Evolutionary conservation across 2,888 invertebrate genomes (phyloP).

Genomic region (Abscondita cerata): DNA sequence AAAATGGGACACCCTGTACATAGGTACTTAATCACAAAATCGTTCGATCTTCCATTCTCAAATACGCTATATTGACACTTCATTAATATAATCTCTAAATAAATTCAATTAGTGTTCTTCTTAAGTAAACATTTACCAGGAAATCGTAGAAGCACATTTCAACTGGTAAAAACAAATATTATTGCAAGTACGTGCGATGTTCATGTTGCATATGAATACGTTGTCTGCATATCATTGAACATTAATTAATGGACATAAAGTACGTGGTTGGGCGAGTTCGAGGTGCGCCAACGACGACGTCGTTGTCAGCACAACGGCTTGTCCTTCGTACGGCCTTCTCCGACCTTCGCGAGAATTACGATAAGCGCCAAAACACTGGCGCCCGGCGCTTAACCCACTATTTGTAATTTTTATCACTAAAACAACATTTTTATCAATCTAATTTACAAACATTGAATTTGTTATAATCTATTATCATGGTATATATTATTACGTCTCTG

Average conservation of each 20-base stretch:
- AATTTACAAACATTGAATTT: neutral
- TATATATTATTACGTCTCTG: no score
- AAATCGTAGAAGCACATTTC: neutral
- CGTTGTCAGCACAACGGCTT: conserved; percentile 21
- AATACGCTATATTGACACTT: no score
- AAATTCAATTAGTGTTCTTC: no score
- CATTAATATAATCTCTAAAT: no score
- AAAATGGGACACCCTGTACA: no score
- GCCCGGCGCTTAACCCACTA: conserved; percentile 54
- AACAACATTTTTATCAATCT: no score
- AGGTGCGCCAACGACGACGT: conserved; percentile 27
- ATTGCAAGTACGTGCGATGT: conserved; percentile 12
- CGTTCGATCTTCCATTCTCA: no score
- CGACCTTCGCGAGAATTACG: conserved; percentile 49
- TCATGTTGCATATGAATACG: conserved; percentile 15
- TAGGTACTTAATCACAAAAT: no score
- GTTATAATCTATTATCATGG: neutral
- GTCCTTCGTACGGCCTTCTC: conserved; percentile 53
- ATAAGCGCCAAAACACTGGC: conserved; percentile 54
- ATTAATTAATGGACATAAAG: conserved; percentile 14
- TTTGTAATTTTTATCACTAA: conserved; percentile 23
- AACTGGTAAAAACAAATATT: conserved; percentile 5
- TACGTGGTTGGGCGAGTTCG: conserved; percentile 25
- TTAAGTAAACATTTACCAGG: no score
- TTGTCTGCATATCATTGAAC: conserved; percentile 26